Evolutionary conservation across 2,797 vertebrate genomes (phyloP), one percentile per base, ranked within the genome.

Genomic region (Malurus splendens): DNA sequence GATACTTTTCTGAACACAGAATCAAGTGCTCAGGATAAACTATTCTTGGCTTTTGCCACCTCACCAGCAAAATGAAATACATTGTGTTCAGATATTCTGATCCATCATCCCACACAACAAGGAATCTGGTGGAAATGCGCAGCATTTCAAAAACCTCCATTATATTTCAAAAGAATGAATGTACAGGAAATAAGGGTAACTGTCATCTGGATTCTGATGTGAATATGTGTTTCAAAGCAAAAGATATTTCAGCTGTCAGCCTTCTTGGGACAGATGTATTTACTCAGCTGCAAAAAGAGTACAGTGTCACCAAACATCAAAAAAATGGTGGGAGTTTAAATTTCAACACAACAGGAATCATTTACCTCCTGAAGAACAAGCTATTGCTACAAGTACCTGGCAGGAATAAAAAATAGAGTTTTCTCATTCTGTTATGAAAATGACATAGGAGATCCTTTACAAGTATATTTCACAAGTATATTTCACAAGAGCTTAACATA

Each of bases 221-320:
- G 79, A 92, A 92, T 42, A 47, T 47, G 39, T 59, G 66, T 90
- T 91, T 95, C 90, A 91, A 94, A 94, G 64, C 71, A 75, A 78
- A 91, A 90, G 74, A 87, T 90, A 64, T 78, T 78, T 93, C 94
- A 90, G 87, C 78, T 90, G 86, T 90, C 88, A 84, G 54, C 86
- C 88, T 93, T 85, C 62, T 92, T 73, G 27, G 78, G 83, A 81
- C 77, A 90, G 65, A 96, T 66, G 57, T 92, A 94, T 96, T 96
- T 96, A 93, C 85, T 94, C 95, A 96, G 95, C 93, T 96, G 94
- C 89, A 93, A 80, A 82, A 82, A 28, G 60, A 56, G 51, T 33
- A 68, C 51, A 45, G 36, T 75, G 76, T 68, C 87, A 75, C 59
- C 4, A 14, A 94, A 86, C 78, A 81, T 87, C 61, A 95, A 93